These are phyloP conservation scores for Diadegma fenestrale DNA, from an alignment of 2,888 invertebrate genomes.

Conservation along the genomic window DNA sequence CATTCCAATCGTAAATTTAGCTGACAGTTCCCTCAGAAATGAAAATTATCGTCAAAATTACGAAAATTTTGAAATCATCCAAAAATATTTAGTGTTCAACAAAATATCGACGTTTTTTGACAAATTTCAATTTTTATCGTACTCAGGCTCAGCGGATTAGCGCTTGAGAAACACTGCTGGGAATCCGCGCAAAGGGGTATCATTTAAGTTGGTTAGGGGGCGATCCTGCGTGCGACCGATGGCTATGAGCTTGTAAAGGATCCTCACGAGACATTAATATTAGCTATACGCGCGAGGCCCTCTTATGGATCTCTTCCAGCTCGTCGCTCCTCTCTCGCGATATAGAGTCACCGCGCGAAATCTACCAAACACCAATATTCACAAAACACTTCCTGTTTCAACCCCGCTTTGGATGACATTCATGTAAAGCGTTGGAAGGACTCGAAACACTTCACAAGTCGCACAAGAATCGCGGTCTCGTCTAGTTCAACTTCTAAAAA, in stretches of 20 bases:
- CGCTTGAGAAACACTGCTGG: constrained; percentile 79
- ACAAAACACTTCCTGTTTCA: constrained; percentile 13
- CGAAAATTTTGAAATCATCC: too few species aligned
- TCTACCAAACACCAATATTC: constrained; percentile 3
- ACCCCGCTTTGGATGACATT: constrained; percentile 8
- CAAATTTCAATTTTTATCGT: too few species aligned
- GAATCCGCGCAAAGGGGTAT: constrained; percentile 75
- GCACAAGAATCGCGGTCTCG: too few species aligned
- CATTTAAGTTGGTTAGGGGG: constrained; percentile 81
- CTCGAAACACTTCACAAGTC: too few species aligned
- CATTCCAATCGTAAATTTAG: too few species aligned
- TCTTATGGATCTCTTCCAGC: constrained; percentile 49
- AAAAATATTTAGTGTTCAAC: too few species aligned
- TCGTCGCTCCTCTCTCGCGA: constrained; percentile 39
- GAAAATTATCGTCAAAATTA: too few species aligned
- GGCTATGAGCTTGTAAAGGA: constrained; percentile 81
- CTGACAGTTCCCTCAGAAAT: too few species aligned
- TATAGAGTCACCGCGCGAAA: constrained; percentile 40
- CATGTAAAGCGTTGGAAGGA: not conserved
- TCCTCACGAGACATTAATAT: constrained; percentile 81
- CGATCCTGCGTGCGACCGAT: constrained; percentile 81
- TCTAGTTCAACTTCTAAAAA: too few species aligned
- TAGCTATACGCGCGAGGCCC: constrained; percentile 77
- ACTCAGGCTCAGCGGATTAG: too few species aligned
- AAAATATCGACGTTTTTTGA: too few species aligned